Conservation (phyloP, 2,888 invertebrate genomes). For the Halocaridina rubra region DNA sequence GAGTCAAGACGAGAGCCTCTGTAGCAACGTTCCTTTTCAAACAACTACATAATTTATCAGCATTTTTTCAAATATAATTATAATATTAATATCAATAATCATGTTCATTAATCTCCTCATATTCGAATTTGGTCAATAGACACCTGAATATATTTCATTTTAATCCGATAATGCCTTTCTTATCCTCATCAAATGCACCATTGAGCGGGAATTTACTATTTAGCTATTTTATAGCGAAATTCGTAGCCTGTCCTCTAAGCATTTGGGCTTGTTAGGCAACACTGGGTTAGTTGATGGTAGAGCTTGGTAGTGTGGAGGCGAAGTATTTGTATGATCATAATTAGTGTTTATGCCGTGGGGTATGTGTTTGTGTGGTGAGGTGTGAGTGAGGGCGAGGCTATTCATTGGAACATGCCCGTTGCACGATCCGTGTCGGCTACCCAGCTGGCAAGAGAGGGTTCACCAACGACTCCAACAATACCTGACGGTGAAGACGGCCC, state of each 20-base stretch:
- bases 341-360: background rate
- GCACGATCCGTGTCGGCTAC: constrained; percentile 60
- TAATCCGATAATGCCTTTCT: constrained; percentile 6
- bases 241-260: background rate
- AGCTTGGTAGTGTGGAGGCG: background rate
- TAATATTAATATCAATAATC: no score
- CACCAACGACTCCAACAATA: constrained; percentile 24
- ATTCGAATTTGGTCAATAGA: no score
- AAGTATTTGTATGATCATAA: background rate
- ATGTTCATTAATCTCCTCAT: no score
- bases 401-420: constrained; percentile 53
- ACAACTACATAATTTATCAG: no score
- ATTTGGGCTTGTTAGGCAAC: background rate
- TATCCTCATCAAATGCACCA: constrained; percentile 38
- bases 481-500: constrained; percentile 21
- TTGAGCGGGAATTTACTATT: background rate
- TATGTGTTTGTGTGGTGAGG: constrained; percentile 29
- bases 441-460: constrained; percentile 49
- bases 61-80: no score
- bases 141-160: background rate
- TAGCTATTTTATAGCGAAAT: background rate
- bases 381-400: constrained; percentile 25
- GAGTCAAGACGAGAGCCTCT: no score
- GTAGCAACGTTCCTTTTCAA: no score
- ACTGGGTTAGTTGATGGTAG: constrained; percentile 41